Evolutionary conservation across 2,797 vertebrate species (phyloP), one percentile per base, ranked within the genome.

Genomic region (Philypnodon macrostomus): DNA sequence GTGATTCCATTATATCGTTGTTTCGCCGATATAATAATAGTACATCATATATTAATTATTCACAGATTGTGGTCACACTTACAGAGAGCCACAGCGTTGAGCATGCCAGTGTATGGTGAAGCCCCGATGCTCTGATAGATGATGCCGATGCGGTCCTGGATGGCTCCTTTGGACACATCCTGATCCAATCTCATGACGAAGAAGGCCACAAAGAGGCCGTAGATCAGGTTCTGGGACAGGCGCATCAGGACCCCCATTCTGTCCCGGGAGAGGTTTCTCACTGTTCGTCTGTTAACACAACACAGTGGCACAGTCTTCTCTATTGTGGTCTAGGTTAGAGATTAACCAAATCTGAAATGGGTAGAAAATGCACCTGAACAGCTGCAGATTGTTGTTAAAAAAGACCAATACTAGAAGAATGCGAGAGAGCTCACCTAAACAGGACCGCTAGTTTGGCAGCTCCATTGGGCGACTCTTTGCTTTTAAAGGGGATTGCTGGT

Each of bases 81-180:
- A 98, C 96, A 98, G 63, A 96, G 87, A 11, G 89, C 91, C 17
- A 96, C 90, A 1, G 93, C 93, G 5, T 98, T 98, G 66, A 98
- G 92, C 90, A 98, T 93, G 75, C 96, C 96, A 0, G 93, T 97
- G 83, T 96, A 95, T 0, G 95, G 93, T 0, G 87, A 84, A 10
- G 93, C 92, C 0, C 89, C 94, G 40, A 95, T 79, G 1, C 90
- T 86, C 85, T 96, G 94, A 77, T 98, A 98, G 73, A 98, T 64
- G 57, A 98, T 81, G 45, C 95, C 96, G 4, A 97, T 87, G 0
- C 95, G 93, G 73, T 98, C 93, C 83, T 98, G 96, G 44, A 95
- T 53, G 0, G 95, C 96, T 6, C 95, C 96, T 58, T 92, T 92
- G 13, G 60, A 50, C 57, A 92, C 37, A 3, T 98, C 88, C 0